Conservation (phyloP, 37 sponge, comb jelly and placozoan genomes). For the Haliclona indistincta region DNA sequence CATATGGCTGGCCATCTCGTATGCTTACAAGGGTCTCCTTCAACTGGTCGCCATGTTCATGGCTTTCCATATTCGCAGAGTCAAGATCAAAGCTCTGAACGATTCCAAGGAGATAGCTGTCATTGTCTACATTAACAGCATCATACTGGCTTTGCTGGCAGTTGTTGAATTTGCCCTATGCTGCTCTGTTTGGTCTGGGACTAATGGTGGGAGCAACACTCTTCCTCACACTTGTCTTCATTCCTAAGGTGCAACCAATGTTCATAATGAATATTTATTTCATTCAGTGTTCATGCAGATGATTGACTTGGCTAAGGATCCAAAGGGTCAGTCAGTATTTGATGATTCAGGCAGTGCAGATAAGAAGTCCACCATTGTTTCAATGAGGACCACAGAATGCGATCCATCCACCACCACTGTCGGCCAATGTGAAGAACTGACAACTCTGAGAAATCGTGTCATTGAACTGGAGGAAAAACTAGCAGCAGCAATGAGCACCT, state of each 20-base stretch:
- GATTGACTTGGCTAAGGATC: too few relatives aligned
- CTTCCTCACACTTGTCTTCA: slow-evolving; percentile 38
- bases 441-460: too few relatives aligned
- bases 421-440: too few relatives aligned
- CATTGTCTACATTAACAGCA: slow-evolving; percentile 40
- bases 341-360: too few relatives aligned
- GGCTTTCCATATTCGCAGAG: slow-evolving; percentile 53
- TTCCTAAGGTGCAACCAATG: slow-evolving; percentile 76
- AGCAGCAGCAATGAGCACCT: too few relatives aligned
- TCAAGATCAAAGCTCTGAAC: slow-evolving; percentile 51
- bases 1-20: slow-evolving; percentile 13
- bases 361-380: too few relatives aligned
- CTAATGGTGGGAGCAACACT: slow-evolving; percentile 24
- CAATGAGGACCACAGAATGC: too few relatives aligned
- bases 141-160: slow-evolving; percentile 29
- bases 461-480: too few relatives aligned
- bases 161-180: slow-evolving; percentile 22
- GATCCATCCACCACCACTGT: too few relatives aligned
- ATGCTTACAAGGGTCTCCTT: slow-evolving; percentile 15
- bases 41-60: slow-evolving; percentile 42
- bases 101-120: slow-evolving; percentile 51
- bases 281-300: too few relatives aligned
- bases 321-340: too few relatives aligned
- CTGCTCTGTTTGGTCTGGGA: slow-evolving; percentile 25
- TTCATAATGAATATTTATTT: too few relatives aligned